A percentile compares a stretch with the other conserved stretches of the same genome.
These are phyloP conservation scores for Cossypha dichroa DNA, from an alignment of 2,797 vertebrate genomes.

Conservation along the genomic window DNA sequence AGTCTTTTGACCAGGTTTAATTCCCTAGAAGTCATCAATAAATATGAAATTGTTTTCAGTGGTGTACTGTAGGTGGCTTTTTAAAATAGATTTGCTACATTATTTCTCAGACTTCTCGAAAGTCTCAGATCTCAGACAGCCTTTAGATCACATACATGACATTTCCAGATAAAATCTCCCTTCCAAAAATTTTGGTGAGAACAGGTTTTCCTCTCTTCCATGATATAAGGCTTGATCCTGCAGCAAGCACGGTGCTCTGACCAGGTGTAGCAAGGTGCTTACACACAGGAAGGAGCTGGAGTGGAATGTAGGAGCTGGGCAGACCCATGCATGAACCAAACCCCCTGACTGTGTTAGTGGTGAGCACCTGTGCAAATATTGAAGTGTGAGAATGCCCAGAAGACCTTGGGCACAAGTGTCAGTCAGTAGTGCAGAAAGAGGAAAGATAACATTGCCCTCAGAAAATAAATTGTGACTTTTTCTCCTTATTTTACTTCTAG, in stretches of 20 bases:
- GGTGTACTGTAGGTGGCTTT: neutral
- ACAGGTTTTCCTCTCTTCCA: neutral
- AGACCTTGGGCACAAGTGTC: neutral
- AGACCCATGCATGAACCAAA: neutral
- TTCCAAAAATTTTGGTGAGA: neutral
- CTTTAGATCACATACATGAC: neutral
- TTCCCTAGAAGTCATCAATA: neutral
- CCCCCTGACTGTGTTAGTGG: neutral
- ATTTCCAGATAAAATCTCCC: neutral
- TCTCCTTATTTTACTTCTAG: conserved; percentile 72
- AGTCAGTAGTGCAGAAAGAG: neutral
- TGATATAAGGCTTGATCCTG: neutral
- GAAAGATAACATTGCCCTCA: neutral
- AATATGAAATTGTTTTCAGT: neutral
- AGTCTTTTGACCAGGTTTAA: neutral
- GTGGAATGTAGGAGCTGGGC: neutral
- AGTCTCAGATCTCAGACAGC: neutral
- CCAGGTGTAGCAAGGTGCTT: neutral
- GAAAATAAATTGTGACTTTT: neutral
- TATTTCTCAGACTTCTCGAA: neutral
- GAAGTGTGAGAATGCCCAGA: neutral
- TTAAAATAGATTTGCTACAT: neutral
- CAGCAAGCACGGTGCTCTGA: neutral
- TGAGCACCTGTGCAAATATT: neutral
- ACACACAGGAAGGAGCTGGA: neutral